These are phyloP conservation scores for Thamnophis elegans DNA, from an alignment of 2,797 vertebrate genomes.

Conservation along the genomic window DNA sequence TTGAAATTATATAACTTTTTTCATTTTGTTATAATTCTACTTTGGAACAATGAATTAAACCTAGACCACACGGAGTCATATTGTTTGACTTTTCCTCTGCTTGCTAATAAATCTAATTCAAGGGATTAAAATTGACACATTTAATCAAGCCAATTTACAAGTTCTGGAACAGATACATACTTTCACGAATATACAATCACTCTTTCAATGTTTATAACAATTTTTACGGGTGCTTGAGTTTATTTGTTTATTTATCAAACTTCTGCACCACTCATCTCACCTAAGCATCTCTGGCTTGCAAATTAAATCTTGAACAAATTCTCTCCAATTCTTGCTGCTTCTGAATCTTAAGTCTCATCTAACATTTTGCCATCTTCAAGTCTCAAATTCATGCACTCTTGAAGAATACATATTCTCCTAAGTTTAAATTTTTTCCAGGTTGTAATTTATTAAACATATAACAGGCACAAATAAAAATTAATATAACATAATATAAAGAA, in stretches of 20 bases:
- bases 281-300: not conserved
- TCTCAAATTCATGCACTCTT: not conserved
- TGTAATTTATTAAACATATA: not conserved
- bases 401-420: not conserved
- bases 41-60: not conserved
- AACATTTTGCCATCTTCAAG: not conserved
- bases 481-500: not conserved
- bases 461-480: conserved; percentile 25
- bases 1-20: not conserved
- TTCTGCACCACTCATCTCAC: not conserved
- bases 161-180: not conserved
- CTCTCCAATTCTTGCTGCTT: not conserved
- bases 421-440: not conserved
- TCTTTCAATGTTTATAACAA: not conserved
- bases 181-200: not conserved
- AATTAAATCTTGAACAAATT: not conserved
- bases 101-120: not conserved
- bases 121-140: not conserved
- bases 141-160: not conserved
- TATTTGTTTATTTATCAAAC: not conserved
- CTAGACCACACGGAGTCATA: not conserved
- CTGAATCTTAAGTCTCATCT: not conserved
- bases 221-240: not conserved
- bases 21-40: not conserved
- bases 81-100: not conserved